Conservation (phyloP, 2,888 invertebrate species). For the Ganaspis brasiliensis region DNA sequence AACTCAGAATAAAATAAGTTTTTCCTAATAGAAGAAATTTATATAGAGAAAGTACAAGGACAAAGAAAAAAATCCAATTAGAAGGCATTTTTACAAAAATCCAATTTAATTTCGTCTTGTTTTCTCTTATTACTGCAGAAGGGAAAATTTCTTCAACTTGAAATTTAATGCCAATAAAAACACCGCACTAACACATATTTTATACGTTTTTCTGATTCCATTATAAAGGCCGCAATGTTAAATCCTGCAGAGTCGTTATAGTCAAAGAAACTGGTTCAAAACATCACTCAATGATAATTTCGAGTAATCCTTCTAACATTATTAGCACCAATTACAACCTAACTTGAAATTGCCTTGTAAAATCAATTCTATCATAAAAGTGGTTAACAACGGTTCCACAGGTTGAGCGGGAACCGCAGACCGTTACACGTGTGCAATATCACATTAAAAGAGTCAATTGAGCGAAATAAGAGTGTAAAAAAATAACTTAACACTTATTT, state of each 20-base stretch:
- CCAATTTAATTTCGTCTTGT: constrained; percentile 11
- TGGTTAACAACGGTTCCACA: constrained; percentile 31
- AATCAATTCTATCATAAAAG: constrained; percentile 28
- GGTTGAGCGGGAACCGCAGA: constrained; percentile 10
- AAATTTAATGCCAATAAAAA: constrained; percentile 14
- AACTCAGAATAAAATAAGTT: too few relatives aligned
- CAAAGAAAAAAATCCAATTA: background rate
- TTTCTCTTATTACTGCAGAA: constrained; percentile 10
- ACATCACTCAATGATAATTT: constrained; percentile 26
- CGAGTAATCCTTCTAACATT: constrained; percentile 22
- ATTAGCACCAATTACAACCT: constrained; percentile 22
- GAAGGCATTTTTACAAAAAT: background rate
- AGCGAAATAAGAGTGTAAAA: constrained; percentile 23
- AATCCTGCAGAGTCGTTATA: constrained; percentile 1
- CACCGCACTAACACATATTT: constrained; percentile 2
- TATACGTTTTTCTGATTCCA: constrained; percentile 2
- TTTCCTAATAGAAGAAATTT: constrained; percentile 2
- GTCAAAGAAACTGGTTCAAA: constrained; percentile 23
- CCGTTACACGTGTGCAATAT: constrained; percentile 32
- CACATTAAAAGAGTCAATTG: constrained; percentile 30
- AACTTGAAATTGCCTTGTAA: constrained; percentile 23
- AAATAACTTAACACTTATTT: constrained; percentile 37
- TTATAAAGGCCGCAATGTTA: constrained; percentile 3
- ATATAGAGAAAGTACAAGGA: background rate
- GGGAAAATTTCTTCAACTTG: constrained; percentile 8